Evolutionary conservation across 2,888 invertebrate species (phyloP).

Genomic region (Melinaea menophilus): DNA sequence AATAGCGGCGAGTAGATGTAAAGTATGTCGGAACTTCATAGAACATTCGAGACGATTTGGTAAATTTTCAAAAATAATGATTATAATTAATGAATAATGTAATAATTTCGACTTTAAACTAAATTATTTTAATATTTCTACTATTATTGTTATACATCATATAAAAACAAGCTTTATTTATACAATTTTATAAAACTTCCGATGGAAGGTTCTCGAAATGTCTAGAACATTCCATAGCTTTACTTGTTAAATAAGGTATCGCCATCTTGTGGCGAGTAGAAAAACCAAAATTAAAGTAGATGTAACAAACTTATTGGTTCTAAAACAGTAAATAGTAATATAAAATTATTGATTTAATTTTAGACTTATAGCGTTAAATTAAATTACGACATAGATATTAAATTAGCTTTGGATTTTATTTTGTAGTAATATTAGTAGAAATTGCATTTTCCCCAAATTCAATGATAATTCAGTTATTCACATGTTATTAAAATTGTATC

Average conservation of each 20-base stretch:
- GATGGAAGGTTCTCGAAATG: conserved; percentile 55
- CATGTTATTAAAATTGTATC: no score
- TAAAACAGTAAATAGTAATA: no score
- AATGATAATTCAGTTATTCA: no score
- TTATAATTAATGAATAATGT: conserved; percentile 32
- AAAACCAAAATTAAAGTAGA: conserved; percentile 26
- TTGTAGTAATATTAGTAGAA: no score
- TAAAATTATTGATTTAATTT: no score
- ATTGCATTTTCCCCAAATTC: no score
- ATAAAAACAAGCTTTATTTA: conserved; percentile 29
- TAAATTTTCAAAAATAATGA: conserved; percentile 21
- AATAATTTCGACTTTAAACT: background rate
- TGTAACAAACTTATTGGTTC: conserved; percentile 47
- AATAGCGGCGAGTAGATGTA: conserved; percentile 42
- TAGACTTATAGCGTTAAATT: no score
- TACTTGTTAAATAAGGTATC: conserved; percentile 12
- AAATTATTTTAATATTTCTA: background rate
- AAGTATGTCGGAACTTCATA: conserved; percentile 48
- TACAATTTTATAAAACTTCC: conserved; percentile 18
- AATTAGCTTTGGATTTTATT: no score
- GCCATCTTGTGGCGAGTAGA: conserved; percentile 44
- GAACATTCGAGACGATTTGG: conserved; percentile 57
- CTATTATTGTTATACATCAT: conserved; percentile 25
- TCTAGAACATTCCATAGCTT: conserved; percentile 45
- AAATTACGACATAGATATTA: no score